Evolutionary conservation across 2,797 vertebrate species (phyloP), one percentile per base, ranked within the genome.

Genomic region (Phrynocephalus forsythii): DNA sequence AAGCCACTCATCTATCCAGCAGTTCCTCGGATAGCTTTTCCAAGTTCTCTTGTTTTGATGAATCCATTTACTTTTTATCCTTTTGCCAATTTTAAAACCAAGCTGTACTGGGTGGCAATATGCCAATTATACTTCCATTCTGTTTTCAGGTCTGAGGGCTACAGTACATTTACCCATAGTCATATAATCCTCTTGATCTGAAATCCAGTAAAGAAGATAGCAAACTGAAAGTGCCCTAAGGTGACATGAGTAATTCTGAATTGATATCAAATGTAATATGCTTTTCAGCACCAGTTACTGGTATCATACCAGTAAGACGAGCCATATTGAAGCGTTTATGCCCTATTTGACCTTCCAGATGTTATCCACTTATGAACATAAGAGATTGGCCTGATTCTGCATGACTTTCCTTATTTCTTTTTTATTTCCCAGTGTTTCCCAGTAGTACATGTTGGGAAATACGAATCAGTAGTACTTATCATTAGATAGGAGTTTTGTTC

Each of bases 181-280:
- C 85, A 66, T 92, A 94, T 95, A 94, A 93, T 93, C 92, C 94
- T 92, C 91, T 94, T 95, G 94, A 95, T 95, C 94, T 94, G 92
- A 95, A 91, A 93, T 88, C 89, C 92, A 95, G 13, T 92, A 94
- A 91, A 95, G 92, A 94, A 92, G 88, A 94, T 93, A 92, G 93
- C 87, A 92, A 92, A 93, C 92, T 92, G 76, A 93, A 82, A 77
- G 77, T 79, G 82, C 84, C 90, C 91, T 69, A 22, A 87, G 85
- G 90, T 88, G 83, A 93, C 82, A 26, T 87, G 92, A 71, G 63
- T 85, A 85, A 44, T 76, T 84, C 33, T 30, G 24, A 20, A 63
- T 63, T 63, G 60, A 15, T 10, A 84, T 66, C 30, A n/a, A 26
- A n/a, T 5, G 15, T 26, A 50, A n/a, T 79, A 20, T 79, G n/a